These are phyloP conservation scores for Gortyna flavago DNA, from an alignment of 2,888 invertebrate genomes.

Conservation along the genomic window DNA sequence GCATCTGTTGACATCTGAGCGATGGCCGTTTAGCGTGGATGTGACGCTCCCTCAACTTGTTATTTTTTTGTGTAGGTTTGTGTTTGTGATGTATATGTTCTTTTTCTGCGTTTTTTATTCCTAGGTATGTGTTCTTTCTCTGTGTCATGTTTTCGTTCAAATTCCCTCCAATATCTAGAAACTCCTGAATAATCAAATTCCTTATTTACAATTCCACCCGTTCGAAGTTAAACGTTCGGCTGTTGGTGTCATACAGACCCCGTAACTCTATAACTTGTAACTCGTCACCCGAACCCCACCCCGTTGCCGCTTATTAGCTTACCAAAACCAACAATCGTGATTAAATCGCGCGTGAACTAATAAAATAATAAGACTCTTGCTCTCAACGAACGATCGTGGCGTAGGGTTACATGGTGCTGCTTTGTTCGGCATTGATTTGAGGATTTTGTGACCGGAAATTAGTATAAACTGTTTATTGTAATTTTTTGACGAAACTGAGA, in stretches of 20 bases:
- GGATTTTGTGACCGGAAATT: not conserved
- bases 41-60: too few species aligned
- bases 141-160: not conserved
- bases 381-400: conserved; percentile 74
- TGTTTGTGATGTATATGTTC: too few species aligned
- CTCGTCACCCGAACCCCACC: conserved; percentile 70
- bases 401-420: conserved; percentile 77
- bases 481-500: not conserved
- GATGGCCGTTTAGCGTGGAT: too few species aligned
- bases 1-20: too few species aligned
- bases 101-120: too few species aligned
- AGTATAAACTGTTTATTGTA: not conserved
- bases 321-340: conserved; percentile 90
- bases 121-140: too few species aligned
- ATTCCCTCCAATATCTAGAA: not conserved
- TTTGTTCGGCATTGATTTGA: conserved; percentile 22
- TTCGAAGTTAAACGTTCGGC: conserved; percentile 54
- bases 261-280: conserved; percentile 41
- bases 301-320: conserved; percentile 86
- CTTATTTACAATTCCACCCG: conserved; percentile 54
- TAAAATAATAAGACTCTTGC: conserved; percentile 88
- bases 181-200: conserved; percentile 37
- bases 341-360: conserved; percentile 90
- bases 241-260: conserved; percentile 47
- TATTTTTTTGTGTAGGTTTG: too few species aligned